phyloP scores from a whole-genome alignment of 2,113 vertebrate genomes.

The Rattus norvegicus region DNA sequence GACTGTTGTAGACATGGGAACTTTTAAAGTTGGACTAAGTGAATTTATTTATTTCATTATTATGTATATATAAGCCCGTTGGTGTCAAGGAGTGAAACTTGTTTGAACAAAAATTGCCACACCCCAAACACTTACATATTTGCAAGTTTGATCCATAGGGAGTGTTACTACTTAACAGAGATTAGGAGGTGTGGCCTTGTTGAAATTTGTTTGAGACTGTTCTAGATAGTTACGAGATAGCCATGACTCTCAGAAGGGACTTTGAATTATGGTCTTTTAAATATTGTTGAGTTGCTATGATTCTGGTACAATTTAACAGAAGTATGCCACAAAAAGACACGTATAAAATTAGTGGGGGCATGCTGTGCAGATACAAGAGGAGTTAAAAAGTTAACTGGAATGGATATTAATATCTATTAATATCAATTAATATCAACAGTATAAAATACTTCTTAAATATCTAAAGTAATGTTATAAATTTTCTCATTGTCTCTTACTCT shows the following conservation, averaged over 20 bases:
- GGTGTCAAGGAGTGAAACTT: neutral
- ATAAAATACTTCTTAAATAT: neutral
- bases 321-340: neutral
- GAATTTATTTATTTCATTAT: neutral
- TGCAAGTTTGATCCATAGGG: neutral
- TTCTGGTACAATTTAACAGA: neutral
- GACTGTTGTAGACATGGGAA: neutral
- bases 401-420: neutral
- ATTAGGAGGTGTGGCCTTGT: neutral
- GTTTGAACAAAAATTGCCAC: neutral
- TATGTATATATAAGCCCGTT: neutral
- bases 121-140: neutral
- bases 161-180: neutral
- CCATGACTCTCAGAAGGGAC: no score
- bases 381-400: neutral
- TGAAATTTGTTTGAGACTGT: neutral
- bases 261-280: no score
- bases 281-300: no score
- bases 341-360: accelerated
- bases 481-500: neutral
- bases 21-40: neutral
- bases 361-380: neutral
- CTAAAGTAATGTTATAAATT: neutral
- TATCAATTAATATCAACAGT: neutral
- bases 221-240: no score